These are phyloP conservation scores for Tethya wilhelma DNA, from an alignment of 37 sponge, comb jelly and placozoan species.

Conservation along the genomic window DNA sequence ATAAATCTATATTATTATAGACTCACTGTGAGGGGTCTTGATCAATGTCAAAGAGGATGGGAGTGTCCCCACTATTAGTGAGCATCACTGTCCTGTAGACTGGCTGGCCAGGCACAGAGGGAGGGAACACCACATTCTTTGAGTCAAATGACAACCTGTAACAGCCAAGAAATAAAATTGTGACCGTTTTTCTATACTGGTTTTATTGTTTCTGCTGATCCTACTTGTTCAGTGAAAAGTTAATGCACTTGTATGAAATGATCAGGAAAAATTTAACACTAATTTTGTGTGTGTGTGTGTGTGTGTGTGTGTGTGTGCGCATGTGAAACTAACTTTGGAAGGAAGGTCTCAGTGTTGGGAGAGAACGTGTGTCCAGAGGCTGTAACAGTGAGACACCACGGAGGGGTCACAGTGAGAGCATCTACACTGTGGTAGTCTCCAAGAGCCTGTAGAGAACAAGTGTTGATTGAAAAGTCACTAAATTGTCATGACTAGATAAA, in stretches of 20 bases:
- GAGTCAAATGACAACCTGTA: constrained; percentile 24
- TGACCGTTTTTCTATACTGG: no score
- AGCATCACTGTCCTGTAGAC: constrained; percentile 63
- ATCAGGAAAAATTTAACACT: not conserved
- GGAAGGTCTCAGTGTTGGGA: constrained; percentile 58
- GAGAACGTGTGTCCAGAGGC: constrained; percentile 83
- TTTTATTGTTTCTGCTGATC: no score
- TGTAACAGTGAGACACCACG: constrained; percentile 83
- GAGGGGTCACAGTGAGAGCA: constrained; percentile 57
- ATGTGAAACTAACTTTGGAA: constrained; percentile 40
- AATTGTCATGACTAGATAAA: no score
- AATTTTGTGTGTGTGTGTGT: no score
- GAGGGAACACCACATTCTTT: constrained; percentile 62
- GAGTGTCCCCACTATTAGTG: constrained; percentile 76
- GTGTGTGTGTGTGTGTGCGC: not conserved
- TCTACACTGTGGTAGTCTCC: constrained; percentile 21
- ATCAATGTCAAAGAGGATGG: constrained; percentile 71
- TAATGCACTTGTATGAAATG: no score
- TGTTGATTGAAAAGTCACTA: no score
- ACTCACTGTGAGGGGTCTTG: constrained; percentile 64
- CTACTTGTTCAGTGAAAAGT: no score
- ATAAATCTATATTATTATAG: not conserved
- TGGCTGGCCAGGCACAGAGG: constrained; percentile 52
- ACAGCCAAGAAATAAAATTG: not conserved
- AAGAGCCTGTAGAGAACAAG: constrained; percentile 29